These are phyloP conservation scores for Amphipoea oculea DNA, from an alignment of 2,888 invertebrate species.

Conservation along the genomic window DNA sequence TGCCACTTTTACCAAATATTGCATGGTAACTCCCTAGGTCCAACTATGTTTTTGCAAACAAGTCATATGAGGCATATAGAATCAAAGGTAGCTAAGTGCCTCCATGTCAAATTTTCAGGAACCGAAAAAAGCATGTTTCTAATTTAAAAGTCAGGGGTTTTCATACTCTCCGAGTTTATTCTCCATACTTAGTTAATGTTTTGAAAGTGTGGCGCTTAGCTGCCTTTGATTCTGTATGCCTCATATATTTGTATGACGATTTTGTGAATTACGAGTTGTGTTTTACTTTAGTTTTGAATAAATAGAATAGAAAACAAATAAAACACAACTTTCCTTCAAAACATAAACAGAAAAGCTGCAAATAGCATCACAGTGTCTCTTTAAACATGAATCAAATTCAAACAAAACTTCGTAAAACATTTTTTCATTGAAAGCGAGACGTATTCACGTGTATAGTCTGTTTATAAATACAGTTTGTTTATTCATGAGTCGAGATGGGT, in stretches of 20 bases:
- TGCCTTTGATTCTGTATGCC: too few species aligned
- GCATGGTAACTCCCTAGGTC: neutral
- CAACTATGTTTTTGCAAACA: neutral
- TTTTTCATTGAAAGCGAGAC: slow-evolving; percentile 38
- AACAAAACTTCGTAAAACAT: slow-evolving; percentile 22
- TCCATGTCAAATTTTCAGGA: too few species aligned
- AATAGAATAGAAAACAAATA: neutral
- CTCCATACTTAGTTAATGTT: too few species aligned
- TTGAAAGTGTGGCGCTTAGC: too few species aligned
- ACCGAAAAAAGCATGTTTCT: too few species aligned
- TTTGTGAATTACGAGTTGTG: neutral
- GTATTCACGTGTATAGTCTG: slow-evolving; percentile 23
- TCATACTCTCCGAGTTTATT: too few species aligned
- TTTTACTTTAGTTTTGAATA: neutral
- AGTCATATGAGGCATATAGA: too few species aligned
- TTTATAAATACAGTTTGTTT: slow-evolving; percentile 54
- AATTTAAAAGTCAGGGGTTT: too few species aligned
- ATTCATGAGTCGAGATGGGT: slow-evolving; percentile 46
- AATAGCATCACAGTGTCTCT: slow-evolving; percentile 19
- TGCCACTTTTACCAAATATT: neutral
- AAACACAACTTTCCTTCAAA: neutral
- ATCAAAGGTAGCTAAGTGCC: too few species aligned
- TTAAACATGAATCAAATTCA: slow-evolving; percentile 18
- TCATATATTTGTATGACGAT: neutral
- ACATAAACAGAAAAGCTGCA: neutral